Evolutionary conservation across 1,140 invertebrate genomes (phyloP), one percentile per base, ranked within the genome.

Genomic region (Megathymus violae): DNA sequence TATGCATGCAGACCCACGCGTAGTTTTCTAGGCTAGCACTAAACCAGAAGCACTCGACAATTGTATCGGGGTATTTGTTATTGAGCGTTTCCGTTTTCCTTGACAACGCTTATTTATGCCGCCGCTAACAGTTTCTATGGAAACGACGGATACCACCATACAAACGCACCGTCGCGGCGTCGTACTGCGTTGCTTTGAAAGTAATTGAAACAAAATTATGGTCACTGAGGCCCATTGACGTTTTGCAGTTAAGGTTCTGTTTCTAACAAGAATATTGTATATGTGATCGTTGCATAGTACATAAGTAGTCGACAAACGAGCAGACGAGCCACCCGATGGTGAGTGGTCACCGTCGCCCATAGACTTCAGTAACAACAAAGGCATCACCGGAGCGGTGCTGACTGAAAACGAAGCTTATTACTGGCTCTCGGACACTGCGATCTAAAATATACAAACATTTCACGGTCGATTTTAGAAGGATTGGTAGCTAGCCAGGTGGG

Each of bases 11-110:
- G 13, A 40, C 52, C 52, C 52, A 56, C 52, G 52, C 52, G 7
- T 9, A n/a, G 36, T 27, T n/a, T 36, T 36, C 51, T 27, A 54
- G 19, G 52, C 34, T 13, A 19, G 31, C 51, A 41, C 36, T 54
- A 54, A 56, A 56, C 52, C 22, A 56, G 25, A 4, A n/a, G 22
- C 51, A 44, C 52, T 44, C 25, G 52, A 54, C 51, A 54, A 54
- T 54, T 54, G 51, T 54, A 54, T 54, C 51, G n/a, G 40, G 19
- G 51, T 54, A 54, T 54, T 54, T 54, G 38, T 54, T 54, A 54
- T 54, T 43, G 51, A 43, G 31, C 11, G 48, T 38, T 54, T 54
- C 51, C 51, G 51, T 38, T 52, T 52, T 41, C 38, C 14, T 27
- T 43, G 38, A 41, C 38, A 43, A 54, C 13, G 13, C 13, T 54